phyloP scores from a whole-genome alignment of 2,113 vertebrate species.

The Panurus biarmicus region DNA sequence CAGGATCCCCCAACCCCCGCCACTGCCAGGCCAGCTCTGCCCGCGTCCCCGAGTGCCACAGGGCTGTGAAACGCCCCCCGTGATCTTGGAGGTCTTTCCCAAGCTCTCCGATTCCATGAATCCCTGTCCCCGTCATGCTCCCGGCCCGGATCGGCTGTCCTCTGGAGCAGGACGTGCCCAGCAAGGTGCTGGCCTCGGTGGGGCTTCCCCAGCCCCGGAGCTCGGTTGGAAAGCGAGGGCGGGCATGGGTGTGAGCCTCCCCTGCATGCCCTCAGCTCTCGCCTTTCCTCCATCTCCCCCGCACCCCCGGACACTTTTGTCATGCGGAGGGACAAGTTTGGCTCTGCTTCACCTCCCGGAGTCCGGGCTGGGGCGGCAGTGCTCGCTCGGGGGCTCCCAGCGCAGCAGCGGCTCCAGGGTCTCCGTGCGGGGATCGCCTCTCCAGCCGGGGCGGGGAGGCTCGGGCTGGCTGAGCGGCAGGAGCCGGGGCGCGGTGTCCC shows the following conservation, averaged over 20 bases:
- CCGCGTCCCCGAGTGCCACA: accelerated
- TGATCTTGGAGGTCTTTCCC: neutral
- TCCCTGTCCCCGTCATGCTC: neutral
- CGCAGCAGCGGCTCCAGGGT: neutral
- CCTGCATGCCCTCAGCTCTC: neutral
- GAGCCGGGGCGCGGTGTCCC: too few species aligned
- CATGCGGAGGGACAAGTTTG: too few species aligned
- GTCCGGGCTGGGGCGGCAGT: too few species aligned
- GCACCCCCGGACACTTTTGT: too few species aligned
- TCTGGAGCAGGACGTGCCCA: neutral
- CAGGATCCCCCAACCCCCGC: neutral
- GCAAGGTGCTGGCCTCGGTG: neutral
- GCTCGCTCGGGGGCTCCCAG: too few species aligned
- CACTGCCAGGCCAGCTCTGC: accelerated
- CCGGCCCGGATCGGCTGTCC: neutral
- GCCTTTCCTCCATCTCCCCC: too few species aligned
- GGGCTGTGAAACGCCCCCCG: accelerated
- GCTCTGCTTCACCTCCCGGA: too few species aligned
- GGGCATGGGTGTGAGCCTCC: neutral
- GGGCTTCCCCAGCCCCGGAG: neutral
- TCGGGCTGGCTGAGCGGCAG: neutral
- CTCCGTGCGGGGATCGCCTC: accelerated
- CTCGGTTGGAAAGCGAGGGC: neutral
- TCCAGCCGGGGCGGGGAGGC: neutral
- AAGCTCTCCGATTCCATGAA: accelerated